These are phyloP conservation scores for Gallirallus australis DNA, from an alignment of 2,797 vertebrate genomes.

Conservation along the genomic window DNA sequence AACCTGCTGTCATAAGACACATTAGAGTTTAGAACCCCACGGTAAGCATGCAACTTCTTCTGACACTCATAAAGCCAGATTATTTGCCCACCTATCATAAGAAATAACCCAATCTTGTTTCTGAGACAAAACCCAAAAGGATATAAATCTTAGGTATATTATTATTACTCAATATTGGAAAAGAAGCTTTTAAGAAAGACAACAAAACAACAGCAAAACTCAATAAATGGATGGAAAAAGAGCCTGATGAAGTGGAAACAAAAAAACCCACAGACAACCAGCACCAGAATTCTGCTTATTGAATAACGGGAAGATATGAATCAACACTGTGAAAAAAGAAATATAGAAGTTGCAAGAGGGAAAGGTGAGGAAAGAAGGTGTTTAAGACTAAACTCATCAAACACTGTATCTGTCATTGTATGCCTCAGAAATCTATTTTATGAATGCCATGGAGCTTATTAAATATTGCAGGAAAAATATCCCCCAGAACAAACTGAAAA, in stretches of 20 bases:
- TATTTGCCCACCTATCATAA: constrained; percentile 14
- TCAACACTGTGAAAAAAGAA: not conserved
- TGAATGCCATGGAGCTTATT: not conserved
- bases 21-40: not conserved
- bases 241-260: not conserved
- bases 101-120: constrained; percentile 15
- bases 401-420: not conserved
- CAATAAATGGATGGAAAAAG: not conserved
- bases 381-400: not conserved
- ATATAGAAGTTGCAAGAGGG: not conserved
- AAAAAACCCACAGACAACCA: not conserved
- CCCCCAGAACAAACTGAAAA: not conserved
- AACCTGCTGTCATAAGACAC: not conserved
- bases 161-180: not conserved
- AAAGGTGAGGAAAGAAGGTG: not conserved
- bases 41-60: not conserved
- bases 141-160: not conserved
- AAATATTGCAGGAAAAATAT: not conserved
- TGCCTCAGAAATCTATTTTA: not conserved
- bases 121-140: not conserved
- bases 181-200: not conserved
- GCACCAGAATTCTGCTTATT: not conserved
- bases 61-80: not conserved
- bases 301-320: not conserved
- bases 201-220: not conserved